Conservation (phyloP, 92 coral and sea anemone genomes). For the Umimayanthus chanpuru region DNA sequence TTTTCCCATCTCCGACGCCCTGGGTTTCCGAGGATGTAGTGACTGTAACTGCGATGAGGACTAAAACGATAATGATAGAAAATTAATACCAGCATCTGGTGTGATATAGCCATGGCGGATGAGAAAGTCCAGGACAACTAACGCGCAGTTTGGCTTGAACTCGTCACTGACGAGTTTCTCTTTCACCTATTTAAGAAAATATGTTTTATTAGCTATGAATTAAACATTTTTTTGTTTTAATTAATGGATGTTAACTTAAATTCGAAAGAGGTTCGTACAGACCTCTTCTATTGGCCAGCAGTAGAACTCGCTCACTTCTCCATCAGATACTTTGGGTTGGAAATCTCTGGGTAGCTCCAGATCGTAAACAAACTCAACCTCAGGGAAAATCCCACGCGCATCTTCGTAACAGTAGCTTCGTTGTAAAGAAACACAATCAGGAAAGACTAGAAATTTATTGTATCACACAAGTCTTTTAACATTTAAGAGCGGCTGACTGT, state of each 20-base stretch:
- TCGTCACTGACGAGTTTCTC: conserved; percentile 83
- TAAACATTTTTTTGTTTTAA: not conserved
- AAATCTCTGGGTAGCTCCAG: conserved; percentile 82
- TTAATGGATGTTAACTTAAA: not conserved
- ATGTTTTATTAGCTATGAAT: not conserved
- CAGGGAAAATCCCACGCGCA: conserved; percentile 93
- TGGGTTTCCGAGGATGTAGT: too few species aligned
- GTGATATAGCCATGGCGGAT: conserved; percentile 86
- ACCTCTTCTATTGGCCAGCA: conserved; percentile 97
- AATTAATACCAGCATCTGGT: conserved; percentile 76
- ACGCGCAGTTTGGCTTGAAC: conserved; percentile 93
- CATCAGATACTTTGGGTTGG: conserved; percentile 81
- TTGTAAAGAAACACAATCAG: not conserved
- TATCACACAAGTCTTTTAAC: too few species aligned
- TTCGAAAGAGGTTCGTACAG: not conserved
- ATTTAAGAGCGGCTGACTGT: too few species aligned
- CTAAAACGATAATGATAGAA: not conserved
- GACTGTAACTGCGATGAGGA: too few species aligned
- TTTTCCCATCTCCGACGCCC: too few species aligned
- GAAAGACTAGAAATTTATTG: too few species aligned
- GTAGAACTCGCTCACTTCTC: conserved; percentile 92
- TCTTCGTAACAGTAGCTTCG: conserved; percentile 87
- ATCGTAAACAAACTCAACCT: conserved; percentile 89
- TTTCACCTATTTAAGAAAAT: conserved; percentile 69
- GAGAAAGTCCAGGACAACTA: conserved; percentile 92